A percentile compares a stretch with the other conserved stretches of the same genome.
These are phyloP conservation scores for Diadegma fenestrale DNA, from an alignment of 2,888 invertebrate genomes.

Conservation along the genomic window DNA sequence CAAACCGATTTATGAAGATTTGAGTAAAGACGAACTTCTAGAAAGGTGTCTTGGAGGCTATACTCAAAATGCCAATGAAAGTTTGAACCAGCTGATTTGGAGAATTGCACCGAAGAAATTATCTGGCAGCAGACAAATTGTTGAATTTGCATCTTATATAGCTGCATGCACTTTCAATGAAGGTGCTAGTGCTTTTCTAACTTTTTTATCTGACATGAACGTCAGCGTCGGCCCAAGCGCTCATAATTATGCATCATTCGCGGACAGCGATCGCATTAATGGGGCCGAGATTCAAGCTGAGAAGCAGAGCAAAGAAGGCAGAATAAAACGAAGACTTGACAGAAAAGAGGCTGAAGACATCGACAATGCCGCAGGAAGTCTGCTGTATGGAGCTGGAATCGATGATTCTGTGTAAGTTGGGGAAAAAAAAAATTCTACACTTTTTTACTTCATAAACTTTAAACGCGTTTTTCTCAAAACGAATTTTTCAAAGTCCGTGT, in stretches of 20 bases:
- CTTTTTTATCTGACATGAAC: slow-evolving; percentile 22
- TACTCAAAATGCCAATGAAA: slow-evolving; percentile 75
- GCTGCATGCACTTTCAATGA: slow-evolving; percentile 45
- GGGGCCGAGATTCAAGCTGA: slow-evolving; percentile 53
- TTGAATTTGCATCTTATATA: slow-evolving; percentile 31
- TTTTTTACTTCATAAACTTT: slow-evolving; percentile 48
- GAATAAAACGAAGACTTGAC: slow-evolving; percentile 69
- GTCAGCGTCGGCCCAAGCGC: slow-evolving; percentile 56
- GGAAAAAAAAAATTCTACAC: slow-evolving; percentile 32
- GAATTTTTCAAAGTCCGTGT: slow-evolving; percentile 43
- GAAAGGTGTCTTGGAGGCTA: slow-evolving; percentile 70
- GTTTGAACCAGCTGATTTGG: slow-evolving; percentile 77
- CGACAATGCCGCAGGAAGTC: slow-evolving; percentile 68
- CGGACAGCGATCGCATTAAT: slow-evolving; percentile 40
- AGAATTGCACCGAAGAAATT: slow-evolving; percentile 73
- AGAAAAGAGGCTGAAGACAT: slow-evolving; percentile 71
- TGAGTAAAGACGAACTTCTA: slow-evolving; percentile 74
- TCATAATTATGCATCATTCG: slow-evolving; percentile 54
- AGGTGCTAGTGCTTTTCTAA: slow-evolving; percentile 9
- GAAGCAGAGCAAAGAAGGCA: slow-evolving; percentile 58
- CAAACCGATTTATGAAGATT: too few relatives aligned
- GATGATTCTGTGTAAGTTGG: slow-evolving; percentile 67
- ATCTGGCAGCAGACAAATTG: slow-evolving; percentile 61
- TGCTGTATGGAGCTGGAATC: slow-evolving; percentile 70
- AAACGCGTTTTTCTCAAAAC: slow-evolving; percentile 57